Evolutionary conservation across 2,797 vertebrate species (phyloP).

Genomic region (Capromys pilorides): DNA sequence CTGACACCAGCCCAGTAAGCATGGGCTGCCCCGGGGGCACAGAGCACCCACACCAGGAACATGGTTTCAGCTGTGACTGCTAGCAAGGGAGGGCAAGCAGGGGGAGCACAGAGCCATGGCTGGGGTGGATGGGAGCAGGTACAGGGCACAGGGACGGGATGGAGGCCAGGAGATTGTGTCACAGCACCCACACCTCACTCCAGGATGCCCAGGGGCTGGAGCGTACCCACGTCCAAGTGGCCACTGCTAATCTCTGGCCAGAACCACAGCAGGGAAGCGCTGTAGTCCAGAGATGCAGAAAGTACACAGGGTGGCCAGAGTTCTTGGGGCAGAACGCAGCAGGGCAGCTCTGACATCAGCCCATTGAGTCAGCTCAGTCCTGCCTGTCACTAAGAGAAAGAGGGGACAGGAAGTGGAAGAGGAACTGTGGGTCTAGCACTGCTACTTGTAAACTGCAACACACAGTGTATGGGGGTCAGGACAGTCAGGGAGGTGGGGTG

Average conservation of each 20-base stretch:
- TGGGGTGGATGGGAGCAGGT: too few relatives aligned
- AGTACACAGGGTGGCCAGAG: background rate
- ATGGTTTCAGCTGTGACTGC: background rate
- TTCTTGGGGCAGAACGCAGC: background rate
- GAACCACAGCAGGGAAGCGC: background rate
- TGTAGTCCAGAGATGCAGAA: background rate
- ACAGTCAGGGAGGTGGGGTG: background rate
- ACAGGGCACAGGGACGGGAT: background rate
- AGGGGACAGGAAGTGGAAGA: background rate
- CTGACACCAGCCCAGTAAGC: background rate
- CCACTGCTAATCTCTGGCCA: background rate
- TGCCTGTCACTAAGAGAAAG: too few relatives aligned
- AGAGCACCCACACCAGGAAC: background rate
- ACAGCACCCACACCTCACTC: too few relatives aligned
- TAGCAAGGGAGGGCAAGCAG: background rate
- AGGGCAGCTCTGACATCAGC: background rate
- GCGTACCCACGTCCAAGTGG: background rate
- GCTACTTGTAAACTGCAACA: background rate
- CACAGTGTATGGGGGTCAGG: background rate
- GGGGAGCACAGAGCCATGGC: background rate
- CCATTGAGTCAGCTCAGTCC: background rate
- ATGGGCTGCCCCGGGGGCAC: background rate
- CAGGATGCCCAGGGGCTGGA: rapidly evolving
- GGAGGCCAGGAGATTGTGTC: background rate
- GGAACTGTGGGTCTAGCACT: background rate